Base-by-base conservation (phyloP, 1,140 invertebrate species). In the Macrotrachela quadricornifera region DNA sequence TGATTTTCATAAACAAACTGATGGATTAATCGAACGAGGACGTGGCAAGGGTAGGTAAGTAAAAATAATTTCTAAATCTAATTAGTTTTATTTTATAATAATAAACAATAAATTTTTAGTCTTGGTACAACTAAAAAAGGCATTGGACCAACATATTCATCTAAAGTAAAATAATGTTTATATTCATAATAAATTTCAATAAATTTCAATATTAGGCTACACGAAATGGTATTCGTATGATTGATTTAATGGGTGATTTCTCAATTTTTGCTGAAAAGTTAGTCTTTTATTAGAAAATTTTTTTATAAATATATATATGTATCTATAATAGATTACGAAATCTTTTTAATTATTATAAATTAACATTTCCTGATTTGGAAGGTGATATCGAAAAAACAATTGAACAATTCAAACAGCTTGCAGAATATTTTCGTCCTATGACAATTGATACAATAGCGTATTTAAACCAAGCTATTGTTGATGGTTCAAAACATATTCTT, bases 121-220 rank as follows among this genome's bases (percentile, higher is more conserved):
- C 36, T 54, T n/a, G 94, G 94, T 16, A 99, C 94, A 13, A 99
- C 94, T 0, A 97, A 97, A 65, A 94, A 95, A 68, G 94, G 94
- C n/a, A 75, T 75, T 60, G 74, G 91, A 12, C 91, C 91, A 58
- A 81, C 87, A 0, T 96, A 96, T 70, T 86, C 91, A 0, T 54
- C 53, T 9, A 54, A 54, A 45, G 21, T 30, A 30, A 30, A 4
- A 30, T 8, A 30, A 30, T 30, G 8, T 4, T 8, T 30, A 30
- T 30, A 30, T 30, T 30, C 8, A 2, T 30, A 2, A 4, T 30
- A 30, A 30, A 30, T 30, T 4, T 8, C 2, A 8, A 30, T 30
- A 30, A 30, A 30, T 30, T 4, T 30, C 8, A 4, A 30, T 30
- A 4, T 8, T 30, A 30, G 21, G 91, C 88, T 10, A 83, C 82